Base-by-base conservation (phyloP, 37 sponge, comb jelly and placozoan species). In the Eunapius fragilis region DNA sequence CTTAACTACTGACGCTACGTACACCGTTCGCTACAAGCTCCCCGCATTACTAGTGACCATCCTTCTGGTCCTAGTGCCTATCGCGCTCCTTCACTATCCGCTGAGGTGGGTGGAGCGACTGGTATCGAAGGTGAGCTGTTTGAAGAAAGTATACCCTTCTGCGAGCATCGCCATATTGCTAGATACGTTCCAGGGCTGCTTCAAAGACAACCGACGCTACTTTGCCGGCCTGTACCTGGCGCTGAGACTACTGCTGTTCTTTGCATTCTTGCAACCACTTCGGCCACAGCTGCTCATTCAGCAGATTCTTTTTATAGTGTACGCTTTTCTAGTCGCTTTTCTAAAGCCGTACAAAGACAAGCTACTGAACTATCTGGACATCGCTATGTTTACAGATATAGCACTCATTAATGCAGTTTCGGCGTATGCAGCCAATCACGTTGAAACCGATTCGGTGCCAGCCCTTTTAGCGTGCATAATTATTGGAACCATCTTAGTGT, bases 31-130 rank as follows among this genome's bases (percentile, higher is more conserved):
- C 2, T 91, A 87, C 82, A 48, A 48, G 37, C 37, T 87, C 0
- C 80, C 78, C 38, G 87, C 92, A 12, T 24, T n/a, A 11, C 0
- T 91, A 23, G 22, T 91, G n/a, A 80, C 77, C 30, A 17, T 24
- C 0, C 76, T 81, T 9, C 71, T 91, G 27, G 76, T 87, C 0
- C 31, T 37, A 27, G 69, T 80, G 2, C 75, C 88, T 0, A 41
- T 91, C 14, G 49, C 87, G 26, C 80, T 91, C 13, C 77, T 91
- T 22, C 74, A 78, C 33, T 87, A 68, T 27, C 91, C 91, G 10
- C 19, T 58, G 22, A 58, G 1, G 58, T 58, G 58, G 58, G 1
- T 58, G 22, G 58, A 58, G 58, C 14, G 78, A 69, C 13, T 49
- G 67, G 24, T 87, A 2, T 24, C n/a, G 3, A 74, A 34, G 24